Evolutionary conservation across 2,113 vertebrate species (phyloP), one percentile per base, ranked within the genome.

Genomic region (Gallinago media): DNA sequence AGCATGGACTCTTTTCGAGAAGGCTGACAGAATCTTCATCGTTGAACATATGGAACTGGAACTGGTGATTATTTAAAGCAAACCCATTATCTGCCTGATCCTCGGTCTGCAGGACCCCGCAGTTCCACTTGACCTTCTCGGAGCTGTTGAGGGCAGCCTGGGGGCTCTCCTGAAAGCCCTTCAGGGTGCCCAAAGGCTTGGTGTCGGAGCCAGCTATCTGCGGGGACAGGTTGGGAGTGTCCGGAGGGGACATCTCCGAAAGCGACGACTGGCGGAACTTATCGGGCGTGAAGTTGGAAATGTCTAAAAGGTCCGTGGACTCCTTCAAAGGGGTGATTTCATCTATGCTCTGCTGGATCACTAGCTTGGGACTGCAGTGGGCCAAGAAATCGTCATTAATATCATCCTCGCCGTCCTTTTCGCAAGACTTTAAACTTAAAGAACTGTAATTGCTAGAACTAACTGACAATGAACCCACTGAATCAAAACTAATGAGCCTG

Each of bases 271-370:
- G 99, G 96, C 99, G 99, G 97, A 99, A 99, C 97, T 99, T 99
- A 98, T 99, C 99, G 47, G 99, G 99, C 70, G 99, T 99, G 96
- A 99, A 99, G 98, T 99, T 99, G 76, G 99, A 99, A 97, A 99
- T 99, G 97, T 99, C 99, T 95, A 99, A 98, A 96, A 99, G 99
- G 97, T 99, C 99, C 66, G 99, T 99, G 90, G 99, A 99, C 97
- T 99, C 99, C 96, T 99, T 99, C 95, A 99, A 88, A 63, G 99
- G 99, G 67, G 99, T 98, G 96, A 99, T 99, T 98, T 99, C 99
- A 81, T 99, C 99, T 97, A 99, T 98, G 98, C 99, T 99, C 96
- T 99, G 99, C 97, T 99, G 99, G 98, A 99, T 99, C 97, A 99
- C 98, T 96, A 99, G 98, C 97, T 99, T 99, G 94, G 99, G 99